Evolutionary conservation across 2,888 invertebrate genomes (phyloP).

Genomic region (Rhagonycha lutea): DNA sequence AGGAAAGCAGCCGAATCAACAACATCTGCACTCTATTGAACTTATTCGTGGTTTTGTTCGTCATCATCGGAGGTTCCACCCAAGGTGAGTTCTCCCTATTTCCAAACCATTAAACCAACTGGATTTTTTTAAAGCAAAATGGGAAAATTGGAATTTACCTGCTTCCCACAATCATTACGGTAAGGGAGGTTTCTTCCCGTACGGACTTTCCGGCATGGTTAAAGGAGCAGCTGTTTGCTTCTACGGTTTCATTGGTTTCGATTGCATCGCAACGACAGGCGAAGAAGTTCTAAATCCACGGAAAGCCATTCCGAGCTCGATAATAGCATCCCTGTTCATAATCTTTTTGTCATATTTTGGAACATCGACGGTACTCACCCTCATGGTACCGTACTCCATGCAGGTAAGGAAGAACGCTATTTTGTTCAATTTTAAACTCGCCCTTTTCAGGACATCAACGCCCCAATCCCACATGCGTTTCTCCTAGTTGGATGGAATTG

Average conservation of each 20-base stretch:
- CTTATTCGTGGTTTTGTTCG: slow-evolving; percentile 78
- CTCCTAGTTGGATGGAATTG: slow-evolving; percentile 72
- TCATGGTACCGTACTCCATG: slow-evolving; percentile 82
- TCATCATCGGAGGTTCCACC: slow-evolving; percentile 77
- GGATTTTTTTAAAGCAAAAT: slow-evolving; percentile 48
- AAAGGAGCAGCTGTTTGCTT: slow-evolving; percentile 84
- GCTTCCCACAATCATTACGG: slow-evolving; percentile 51
- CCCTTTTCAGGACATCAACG: slow-evolving; percentile 66
- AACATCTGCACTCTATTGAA: slow-evolving; percentile 86
- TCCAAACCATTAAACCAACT: neutral
- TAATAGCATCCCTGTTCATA: slow-evolving; percentile 78
- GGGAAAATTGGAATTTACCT: slow-evolving; percentile 56
- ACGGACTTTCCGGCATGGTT: slow-evolving; percentile 77
- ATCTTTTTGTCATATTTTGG: slow-evolving; percentile 90
- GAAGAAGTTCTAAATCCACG: slow-evolving; percentile 90
- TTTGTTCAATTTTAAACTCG: neutral
- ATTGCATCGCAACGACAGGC: slow-evolving; percentile 85
- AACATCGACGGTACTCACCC: slow-evolving; percentile 83
- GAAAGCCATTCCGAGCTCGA: slow-evolving; percentile 84
- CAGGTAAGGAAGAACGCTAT: slow-evolving; percentile 59
- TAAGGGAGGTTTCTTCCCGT: slow-evolving; percentile 83
- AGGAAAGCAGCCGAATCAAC: slow-evolving; percentile 84
- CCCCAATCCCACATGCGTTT: slow-evolving; percentile 82
- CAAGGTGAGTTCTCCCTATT: slow-evolving; percentile 61
- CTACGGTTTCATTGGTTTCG: slow-evolving; percentile 93